Conservation (phyloP, 2,888 invertebrate species). For the Neuroscelio doddi region DNA sequence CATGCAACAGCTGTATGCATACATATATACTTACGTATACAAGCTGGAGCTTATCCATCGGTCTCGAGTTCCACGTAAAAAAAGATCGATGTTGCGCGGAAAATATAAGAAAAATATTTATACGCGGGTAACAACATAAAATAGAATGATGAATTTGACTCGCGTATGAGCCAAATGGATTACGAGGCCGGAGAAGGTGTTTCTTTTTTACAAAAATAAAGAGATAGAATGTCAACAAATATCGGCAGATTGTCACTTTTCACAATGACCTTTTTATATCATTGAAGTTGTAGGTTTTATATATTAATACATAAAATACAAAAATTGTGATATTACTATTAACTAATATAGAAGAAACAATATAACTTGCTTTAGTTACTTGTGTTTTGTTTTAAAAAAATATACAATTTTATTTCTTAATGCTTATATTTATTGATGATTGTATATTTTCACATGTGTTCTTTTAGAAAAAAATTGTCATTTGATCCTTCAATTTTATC, state of each 20-base stretch:
- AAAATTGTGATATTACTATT: too few species aligned
- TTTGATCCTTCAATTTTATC: too few species aligned
- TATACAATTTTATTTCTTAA: too few species aligned
- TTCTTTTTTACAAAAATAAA: constrained; percentile 12
- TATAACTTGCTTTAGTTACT: too few species aligned
- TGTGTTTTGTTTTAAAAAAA: too few species aligned
- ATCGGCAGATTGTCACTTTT: constrained; percentile 34
- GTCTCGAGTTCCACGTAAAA: constrained; percentile 38
- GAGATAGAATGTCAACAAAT: constrained; percentile 26
- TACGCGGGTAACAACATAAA: constrained; percentile 36
- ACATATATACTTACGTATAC: neutral
- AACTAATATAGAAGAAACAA: too few species aligned
- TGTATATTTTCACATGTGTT: too few species aligned
- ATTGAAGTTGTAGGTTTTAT: too few species aligned
- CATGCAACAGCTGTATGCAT: constrained; percentile 29
- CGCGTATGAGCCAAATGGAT: constrained; percentile 40
- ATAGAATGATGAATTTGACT: constrained; percentile 44
- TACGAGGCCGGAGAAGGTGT: constrained; percentile 17
- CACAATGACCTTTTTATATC: constrained; percentile 18
- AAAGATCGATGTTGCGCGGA: constrained; percentile 38
- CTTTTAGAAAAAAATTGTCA: too few species aligned
- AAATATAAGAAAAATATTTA: constrained; percentile 47
- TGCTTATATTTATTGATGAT: too few species aligned
- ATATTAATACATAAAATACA: too few species aligned
- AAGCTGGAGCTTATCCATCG: constrained; percentile 35